These are phyloP conservation scores for Medauroidea extradentata DNA, from an alignment of 1,140 invertebrate species.

Conservation along the genomic window DNA sequence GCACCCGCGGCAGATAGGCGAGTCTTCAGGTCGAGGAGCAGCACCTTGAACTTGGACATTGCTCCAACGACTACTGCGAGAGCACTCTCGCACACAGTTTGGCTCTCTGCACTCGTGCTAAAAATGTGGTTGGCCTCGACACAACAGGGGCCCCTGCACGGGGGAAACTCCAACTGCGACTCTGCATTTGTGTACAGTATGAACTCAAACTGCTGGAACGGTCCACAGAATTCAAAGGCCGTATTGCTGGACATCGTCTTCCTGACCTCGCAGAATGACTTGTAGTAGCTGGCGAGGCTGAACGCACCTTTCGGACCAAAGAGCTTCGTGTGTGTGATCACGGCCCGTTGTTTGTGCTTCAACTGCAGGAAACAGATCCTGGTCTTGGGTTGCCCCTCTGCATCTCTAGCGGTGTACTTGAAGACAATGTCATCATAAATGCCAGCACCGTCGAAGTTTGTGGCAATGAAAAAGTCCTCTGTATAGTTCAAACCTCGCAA, in stretches of 20 bases:
- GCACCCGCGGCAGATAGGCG: too few species aligned
- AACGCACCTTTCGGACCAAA: neutral
- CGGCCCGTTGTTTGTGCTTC: constrained; percentile 1
- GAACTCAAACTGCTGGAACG: neutral
- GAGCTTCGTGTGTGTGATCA: neutral
- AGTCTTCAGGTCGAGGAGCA: too few species aligned
- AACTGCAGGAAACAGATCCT: neutral
- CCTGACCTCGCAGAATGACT: neutral
- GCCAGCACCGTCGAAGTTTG: neutral
- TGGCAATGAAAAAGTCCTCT: neutral
- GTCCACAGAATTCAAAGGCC: neutral
- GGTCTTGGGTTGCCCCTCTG: neutral
- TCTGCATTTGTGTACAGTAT: neutral
- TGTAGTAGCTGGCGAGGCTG: neutral
- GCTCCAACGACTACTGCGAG: too few species aligned
- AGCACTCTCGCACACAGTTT: too few species aligned
- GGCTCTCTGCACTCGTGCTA: too few species aligned
- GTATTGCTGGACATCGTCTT: neutral
- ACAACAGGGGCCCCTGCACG: neutral
- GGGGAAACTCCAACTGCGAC: neutral
- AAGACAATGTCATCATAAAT: constrained; percentile 4
- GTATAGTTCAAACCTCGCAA: neutral
- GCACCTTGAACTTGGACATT: too few species aligned
- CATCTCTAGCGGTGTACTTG: neutral
- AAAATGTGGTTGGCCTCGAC: too few species aligned